phyloP scores from a whole-genome alignment of 2,797 vertebrate species.

The Nannoperca australis region DNA sequence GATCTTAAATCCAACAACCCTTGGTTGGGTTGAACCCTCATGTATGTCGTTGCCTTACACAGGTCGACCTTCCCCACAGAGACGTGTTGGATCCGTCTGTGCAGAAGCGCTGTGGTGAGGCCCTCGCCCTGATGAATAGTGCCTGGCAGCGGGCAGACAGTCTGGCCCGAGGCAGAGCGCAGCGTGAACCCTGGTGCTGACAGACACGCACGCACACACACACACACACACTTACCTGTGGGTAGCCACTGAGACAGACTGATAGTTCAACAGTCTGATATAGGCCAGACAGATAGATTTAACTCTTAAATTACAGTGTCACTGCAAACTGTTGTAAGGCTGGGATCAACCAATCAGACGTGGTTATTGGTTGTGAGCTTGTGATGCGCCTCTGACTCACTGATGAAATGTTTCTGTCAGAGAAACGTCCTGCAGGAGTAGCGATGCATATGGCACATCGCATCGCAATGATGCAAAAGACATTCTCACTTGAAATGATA shows the following conservation, averaged over 20 bases:
- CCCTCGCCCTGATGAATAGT: constrained; percentile 91
- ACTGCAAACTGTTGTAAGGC: background rate
- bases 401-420: constrained; percentile 25
- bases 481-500: background rate
- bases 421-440: constrained; percentile 29
- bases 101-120: constrained; percentile 92
- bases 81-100: constrained; percentile 81
- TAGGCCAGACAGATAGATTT: background rate
- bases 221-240: constrained; percentile 5
- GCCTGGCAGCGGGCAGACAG: constrained; percentile 98
- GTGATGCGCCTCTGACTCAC: constrained; percentile 12
- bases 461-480: constrained; percentile 8
- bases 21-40: background rate
- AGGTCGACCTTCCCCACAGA: constrained; percentile 91
- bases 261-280: background rate
- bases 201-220: constrained; percentile 6
- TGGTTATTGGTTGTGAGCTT: background rate
- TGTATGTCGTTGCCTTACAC: background rate
- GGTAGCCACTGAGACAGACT: constrained; percentile 2
- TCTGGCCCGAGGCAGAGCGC: constrained; percentile 92
- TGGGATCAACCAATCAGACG: constrained; percentile 1
- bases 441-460: background rate
- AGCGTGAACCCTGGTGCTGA: constrained; percentile 98
- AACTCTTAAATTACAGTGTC: constrained; percentile 4
- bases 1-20: background rate